Percentiles rank a stretch among this genome's conserved stretches.
Evolutionary conservation across 1,140 invertebrate genomes (phyloP).

Genomic region (Hylaeus volcanicus): DNA sequence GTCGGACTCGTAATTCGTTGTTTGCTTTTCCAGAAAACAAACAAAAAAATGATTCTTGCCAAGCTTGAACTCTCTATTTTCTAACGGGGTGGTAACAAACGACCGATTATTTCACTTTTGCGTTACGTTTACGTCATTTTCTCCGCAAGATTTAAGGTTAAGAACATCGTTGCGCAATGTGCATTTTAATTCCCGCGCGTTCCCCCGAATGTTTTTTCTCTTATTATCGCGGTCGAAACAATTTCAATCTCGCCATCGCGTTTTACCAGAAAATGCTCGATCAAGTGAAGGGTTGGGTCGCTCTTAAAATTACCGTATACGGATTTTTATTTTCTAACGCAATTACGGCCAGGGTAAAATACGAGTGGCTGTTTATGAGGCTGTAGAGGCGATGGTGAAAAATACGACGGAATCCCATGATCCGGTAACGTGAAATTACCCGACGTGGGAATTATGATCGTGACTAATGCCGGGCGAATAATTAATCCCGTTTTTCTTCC

Average conservation of each 20-base stretch:
- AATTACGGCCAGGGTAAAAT: not conserved
- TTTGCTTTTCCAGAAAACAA: too few relatives aligned
- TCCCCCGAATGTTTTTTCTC: too few relatives aligned
- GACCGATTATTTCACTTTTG: too few relatives aligned
- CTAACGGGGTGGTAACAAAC: too few relatives aligned
- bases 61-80: too few relatives aligned
- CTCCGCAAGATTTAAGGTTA: too few relatives aligned
- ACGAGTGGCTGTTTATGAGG: constrained; percentile 3
- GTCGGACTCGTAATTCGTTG: too few relatives aligned
- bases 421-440: constrained; percentile 10
- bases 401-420: constrained; percentile 10
- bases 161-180: too few relatives aligned
- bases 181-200: too few relatives aligned
- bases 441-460: constrained; percentile 28
- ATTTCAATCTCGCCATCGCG: not conserved
- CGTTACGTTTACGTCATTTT: too few relatives aligned
- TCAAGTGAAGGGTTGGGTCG: not conserved
- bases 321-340: constrained; percentile 1
- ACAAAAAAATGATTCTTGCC: too few relatives aligned
- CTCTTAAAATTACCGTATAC: not conserved
- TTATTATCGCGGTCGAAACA: not conserved
- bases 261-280: not conserved
- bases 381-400: not conserved
- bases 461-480: constrained; percentile 29
- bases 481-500: constrained; percentile 32